A percentile compares a stretch with the other conserved stretches of the same genome.
Evolutionary conservation across 2,888 invertebrate genomes (phyloP).

Genomic region (Cacoxenus indagator): DNA sequence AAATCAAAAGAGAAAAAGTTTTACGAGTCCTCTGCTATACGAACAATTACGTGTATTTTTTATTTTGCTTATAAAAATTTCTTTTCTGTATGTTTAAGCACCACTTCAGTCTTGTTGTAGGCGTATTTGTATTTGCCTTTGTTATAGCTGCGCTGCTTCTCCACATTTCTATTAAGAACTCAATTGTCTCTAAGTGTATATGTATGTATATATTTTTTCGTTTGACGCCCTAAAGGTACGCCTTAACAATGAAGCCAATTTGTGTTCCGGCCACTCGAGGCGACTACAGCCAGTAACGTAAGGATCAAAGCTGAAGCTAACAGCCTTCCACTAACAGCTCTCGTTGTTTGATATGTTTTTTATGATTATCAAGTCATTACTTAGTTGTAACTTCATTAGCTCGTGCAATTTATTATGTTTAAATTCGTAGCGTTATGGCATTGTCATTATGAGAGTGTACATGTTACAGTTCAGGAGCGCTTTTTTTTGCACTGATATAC

Average conservation of each 20-base stretch:
- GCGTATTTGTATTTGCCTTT: conserved; percentile 26
- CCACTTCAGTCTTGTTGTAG: not conserved
- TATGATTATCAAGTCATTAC: too few species aligned
- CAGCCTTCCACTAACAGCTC: too few species aligned
- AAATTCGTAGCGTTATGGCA: too few species aligned
- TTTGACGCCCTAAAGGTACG: not conserved
- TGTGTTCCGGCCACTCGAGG: not conserved
- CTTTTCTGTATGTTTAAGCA: conserved; percentile 32
- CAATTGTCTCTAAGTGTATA: not conserved
- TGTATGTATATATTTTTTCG: conserved; percentile 1
- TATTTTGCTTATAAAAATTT: conserved; percentile 21
- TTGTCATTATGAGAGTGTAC: too few species aligned
- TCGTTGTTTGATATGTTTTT: too few species aligned
- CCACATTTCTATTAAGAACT: not conserved
- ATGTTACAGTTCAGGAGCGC: too few species aligned
- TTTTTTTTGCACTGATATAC: too few species aligned
- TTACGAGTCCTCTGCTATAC: not conserved
- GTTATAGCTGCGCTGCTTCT: conserved; percentile 1
- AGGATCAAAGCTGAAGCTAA: too few species aligned
- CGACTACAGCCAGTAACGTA: not conserved
- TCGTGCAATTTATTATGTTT: too few species aligned
- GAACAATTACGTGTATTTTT: not conserved
- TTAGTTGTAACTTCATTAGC: too few species aligned
- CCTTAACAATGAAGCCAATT: not conserved
- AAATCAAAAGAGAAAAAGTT: not conserved